phyloP scores from a whole-genome alignment of 2,113 vertebrate species.

The Myxocyprinus asiaticus region DNA sequence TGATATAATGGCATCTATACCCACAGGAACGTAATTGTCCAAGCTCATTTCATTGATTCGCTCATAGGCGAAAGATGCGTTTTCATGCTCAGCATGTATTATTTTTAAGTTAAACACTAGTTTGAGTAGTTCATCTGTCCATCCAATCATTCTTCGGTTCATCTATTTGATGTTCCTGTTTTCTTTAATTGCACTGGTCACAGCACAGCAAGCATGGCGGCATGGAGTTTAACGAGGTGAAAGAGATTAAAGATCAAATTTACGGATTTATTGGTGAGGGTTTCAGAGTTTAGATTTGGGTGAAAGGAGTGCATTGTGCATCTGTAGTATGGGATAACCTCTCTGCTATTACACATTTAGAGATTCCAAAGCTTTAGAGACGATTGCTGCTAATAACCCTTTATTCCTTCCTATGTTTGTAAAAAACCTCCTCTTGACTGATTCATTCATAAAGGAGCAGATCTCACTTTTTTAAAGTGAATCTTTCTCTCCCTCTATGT shows the following conservation, averaged over 20 bases:
- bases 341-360: conserved; percentile 61
- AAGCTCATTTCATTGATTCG: too few species aligned
- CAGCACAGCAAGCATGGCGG: conserved; percentile 60
- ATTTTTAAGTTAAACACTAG: too few species aligned
- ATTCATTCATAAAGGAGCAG: conserved; percentile 64
- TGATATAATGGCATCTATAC: neutral
- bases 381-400: conserved; percentile 62
- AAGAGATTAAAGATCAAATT: too few species aligned
- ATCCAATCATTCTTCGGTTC: neutral
- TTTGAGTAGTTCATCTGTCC: neutral
- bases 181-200: conserved; percentile 42
- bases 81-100: conserved; percentile 34
- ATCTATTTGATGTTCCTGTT: conserved; percentile 7
- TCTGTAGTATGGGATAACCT: conserved; percentile 45
- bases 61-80: neutral
- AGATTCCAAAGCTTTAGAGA: conserved; percentile 53
- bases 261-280: too few species aligned
- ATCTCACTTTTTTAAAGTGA: neutral
- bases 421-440: conserved; percentile 63
- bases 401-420: conserved; percentile 47
- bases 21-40: too few species aligned
- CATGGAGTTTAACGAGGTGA: neutral
- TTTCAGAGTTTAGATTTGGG: conserved; percentile 6
- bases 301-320: conserved; percentile 39
- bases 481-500: neutral